Evolutionary conservation across 2,888 invertebrate species (phyloP).

Genomic region (Acleris emargana): DNA sequence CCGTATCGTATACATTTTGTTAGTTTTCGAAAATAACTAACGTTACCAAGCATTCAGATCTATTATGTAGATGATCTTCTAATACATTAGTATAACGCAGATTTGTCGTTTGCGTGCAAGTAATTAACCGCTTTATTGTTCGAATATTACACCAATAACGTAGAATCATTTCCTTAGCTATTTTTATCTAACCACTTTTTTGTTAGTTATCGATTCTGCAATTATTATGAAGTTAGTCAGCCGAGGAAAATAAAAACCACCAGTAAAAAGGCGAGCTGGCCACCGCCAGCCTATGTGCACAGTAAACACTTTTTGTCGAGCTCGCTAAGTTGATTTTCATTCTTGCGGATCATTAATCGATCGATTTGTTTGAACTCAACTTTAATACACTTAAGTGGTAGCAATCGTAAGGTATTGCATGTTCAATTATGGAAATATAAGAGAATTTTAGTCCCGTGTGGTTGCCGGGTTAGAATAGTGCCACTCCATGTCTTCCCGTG

Average conservation of each 20-base stretch:
- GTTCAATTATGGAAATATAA: too few relatives aligned
- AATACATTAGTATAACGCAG: too few relatives aligned
- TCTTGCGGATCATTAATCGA: not conserved
- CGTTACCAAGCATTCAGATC: too few relatives aligned
- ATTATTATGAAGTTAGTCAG: conserved; percentile 12
- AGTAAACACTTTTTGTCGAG: conserved; percentile 1
- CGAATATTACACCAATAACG: not conserved
- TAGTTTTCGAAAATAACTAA: too few relatives aligned
- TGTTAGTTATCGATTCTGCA: conserved; percentile 9
- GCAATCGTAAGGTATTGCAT: too few relatives aligned
- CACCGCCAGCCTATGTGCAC: not conserved
- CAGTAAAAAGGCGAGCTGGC: conserved; percentile 11
- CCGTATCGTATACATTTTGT: too few relatives aligned
- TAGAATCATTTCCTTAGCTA: not conserved
- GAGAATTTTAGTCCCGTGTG: too few relatives aligned
- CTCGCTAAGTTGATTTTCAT: not conserved
- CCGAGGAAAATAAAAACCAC: conserved; percentile 13
- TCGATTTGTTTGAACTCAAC: not conserved
- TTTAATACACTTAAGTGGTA: not conserved
- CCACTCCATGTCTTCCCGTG: too few relatives aligned
- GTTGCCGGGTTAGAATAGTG: too few relatives aligned
- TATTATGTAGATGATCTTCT: too few relatives aligned
- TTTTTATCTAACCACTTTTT: conserved; percentile 14
- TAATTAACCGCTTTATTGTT: not conserved
- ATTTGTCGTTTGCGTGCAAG: not conserved